Base-by-base conservation (phyloP, 2,797 vertebrate genomes). In the Malurus leucopterus region DNA sequence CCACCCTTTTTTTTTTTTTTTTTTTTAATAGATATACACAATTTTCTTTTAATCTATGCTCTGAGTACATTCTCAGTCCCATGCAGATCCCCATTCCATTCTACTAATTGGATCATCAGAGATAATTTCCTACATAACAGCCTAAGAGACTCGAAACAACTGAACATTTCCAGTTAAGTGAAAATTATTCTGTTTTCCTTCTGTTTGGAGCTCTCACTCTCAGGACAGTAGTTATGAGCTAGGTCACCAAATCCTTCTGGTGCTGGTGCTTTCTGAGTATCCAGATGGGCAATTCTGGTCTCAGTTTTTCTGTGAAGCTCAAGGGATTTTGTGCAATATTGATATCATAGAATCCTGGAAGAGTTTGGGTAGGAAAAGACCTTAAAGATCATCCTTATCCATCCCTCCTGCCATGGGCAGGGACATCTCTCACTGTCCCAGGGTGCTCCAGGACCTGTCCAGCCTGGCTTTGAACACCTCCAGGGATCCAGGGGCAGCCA, bases 111-210 rank as follows among this genome's bases (percentile, higher is more conserved):
- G 80, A 91, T 95, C 89, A 93, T 91, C 89, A 84, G 83, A 88
- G 83, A 86, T 94, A 95, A 94, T 91, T 89, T 94, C 71, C 89
- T 84, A 63, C 71, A 61, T 88, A 93, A 92, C 88, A 95, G 71
- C 91, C 77, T 92, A 75, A 89, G 88, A 92, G 92, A 86, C 85
- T 86, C 23, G 5, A 88, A 92, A 89, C 70, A 92, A 88, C 46
- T 4, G 57, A 91, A 81, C 83, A 89, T 92, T 93, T 91, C 81
- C 88, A 91, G 70, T 89, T 94, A 81, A 88, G 67, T 86, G 91
- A 94, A 93, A 94, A 93, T 93, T 61, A 88, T 67, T 91, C 74
- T 49, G n/a, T 84, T 89, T 92, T 88, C 54, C 59, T 84, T 80
- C 80, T 88, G 63, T 86, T 92, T 73, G 55, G 24, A 70, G 23